Evolutionary conservation across 2,888 invertebrate genomes (phyloP).

Genomic region (Epistrophe eligans): DNA sequence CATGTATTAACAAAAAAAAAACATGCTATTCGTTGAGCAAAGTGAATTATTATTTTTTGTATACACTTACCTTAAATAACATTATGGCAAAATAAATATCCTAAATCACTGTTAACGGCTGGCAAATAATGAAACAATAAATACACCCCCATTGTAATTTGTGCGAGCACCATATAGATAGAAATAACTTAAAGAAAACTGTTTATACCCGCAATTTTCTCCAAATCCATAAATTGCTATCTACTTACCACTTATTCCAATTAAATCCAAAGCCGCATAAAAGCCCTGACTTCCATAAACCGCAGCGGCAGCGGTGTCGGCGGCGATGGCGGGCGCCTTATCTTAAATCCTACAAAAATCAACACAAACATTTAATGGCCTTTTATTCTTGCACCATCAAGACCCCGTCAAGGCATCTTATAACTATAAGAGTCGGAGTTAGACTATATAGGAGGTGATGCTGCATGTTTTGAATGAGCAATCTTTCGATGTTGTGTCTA

Average conservation of each 20-base stretch:
- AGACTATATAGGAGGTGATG: not conserved
- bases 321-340: not conserved
- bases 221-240: constrained; percentile 33
- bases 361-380: constrained; percentile 40
- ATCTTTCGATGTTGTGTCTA: constrained; percentile 23
- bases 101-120: constrained; percentile 24
- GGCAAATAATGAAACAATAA: constrained; percentile 25
- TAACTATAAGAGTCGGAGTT: not conserved
- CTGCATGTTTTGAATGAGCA: constrained; percentile 23
- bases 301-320: not conserved
- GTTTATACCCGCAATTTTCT: not conserved
- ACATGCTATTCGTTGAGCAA: not conserved
- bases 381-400: constrained; percentile 19
- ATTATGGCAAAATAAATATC: constrained; percentile 13
- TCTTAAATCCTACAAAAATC: constrained; percentile 42
- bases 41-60: not conserved
- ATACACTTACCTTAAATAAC: constrained; percentile 16
- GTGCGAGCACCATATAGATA: not conserved
- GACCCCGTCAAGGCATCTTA: not conserved
- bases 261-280: constrained; percentile 21
- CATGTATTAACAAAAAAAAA: not conserved
- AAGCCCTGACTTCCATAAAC: constrained; percentile 28
- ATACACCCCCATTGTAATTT: constrained; percentile 3
- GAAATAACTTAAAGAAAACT: constrained; percentile 21
- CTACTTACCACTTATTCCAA: constrained; percentile 42